Evolutionary conservation across 2,113 vertebrate genomes (phyloP), one percentile per base, ranked within the genome.

Genomic region (Halichoerus grypus): DNA sequence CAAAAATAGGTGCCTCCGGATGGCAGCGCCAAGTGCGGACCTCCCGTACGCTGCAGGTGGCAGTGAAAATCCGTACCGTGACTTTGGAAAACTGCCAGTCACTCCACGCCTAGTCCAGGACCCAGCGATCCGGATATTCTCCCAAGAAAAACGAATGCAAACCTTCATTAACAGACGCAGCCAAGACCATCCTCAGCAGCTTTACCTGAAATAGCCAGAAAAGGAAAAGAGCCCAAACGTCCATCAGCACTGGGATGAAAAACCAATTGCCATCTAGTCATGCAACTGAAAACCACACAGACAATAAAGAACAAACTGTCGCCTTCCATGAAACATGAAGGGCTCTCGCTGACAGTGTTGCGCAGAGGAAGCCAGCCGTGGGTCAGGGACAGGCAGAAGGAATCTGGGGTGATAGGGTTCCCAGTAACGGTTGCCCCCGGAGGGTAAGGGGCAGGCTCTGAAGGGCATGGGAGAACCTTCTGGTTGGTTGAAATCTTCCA

Each of bases 281-380:
- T 15, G 11, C 6, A 24, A n/a, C 4, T 11, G 80, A 51, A 76
- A 63, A 63, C 46, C 21, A 12, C 82, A 55, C n/a, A 65, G n/a
- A 59, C n/a, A 4, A 26, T 11, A 24, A 65, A 65, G 57, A 39
- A 24, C 18, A 13, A 65, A 26, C 18, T 3, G 1, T 21, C 5
- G 4, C 69, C 69, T 18, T 93, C 19, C 18, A 3, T 0, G 55
- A 36, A 12, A 33, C 24, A 1, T 3, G 46, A 18, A 7, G 0
- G 36, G 26, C 31, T 15, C 49, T 69, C 49, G 0, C 28, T 18
- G n/a, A 9, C 57, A 1, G 0, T 33, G 8, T 7, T 42, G 1
- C 12, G 18, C 55, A 39, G 36, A 21, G 4, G 69, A 24, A 51
- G 42, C 18, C 2, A 0, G 55, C 28, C 7, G 0, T 1, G 26